phyloP scores from a whole-genome alignment of 2,113 vertebrate species.

The Charina bottae region DNA sequence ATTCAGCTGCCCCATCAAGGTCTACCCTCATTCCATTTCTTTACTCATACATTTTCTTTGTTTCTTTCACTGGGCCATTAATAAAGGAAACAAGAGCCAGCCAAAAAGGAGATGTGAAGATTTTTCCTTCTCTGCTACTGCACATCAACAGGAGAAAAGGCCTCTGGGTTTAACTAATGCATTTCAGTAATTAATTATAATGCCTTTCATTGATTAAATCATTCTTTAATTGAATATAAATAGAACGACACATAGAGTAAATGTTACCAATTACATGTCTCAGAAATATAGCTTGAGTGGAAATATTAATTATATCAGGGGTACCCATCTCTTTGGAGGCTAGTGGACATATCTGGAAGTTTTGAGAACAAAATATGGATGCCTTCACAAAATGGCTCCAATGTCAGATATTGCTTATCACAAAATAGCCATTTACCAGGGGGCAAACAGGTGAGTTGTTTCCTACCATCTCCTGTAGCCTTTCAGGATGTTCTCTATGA shows the following conservation, averaged over 20 bases:
- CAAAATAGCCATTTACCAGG: background rate
- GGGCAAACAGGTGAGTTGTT: background rate
- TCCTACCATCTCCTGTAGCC: background rate
- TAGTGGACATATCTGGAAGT: background rate
- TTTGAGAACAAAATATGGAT: background rate
- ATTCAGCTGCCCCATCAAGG: background rate
- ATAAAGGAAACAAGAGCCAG: background rate
- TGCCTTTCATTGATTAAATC: background rate
- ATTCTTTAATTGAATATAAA: slow-evolving; percentile 3
- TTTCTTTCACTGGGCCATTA: background rate
- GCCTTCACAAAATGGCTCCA: background rate
- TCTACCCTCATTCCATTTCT: background rate
- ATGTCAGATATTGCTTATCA: background rate
- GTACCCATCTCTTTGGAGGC: background rate
- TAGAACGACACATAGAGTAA: background rate
- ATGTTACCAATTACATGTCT: background rate
- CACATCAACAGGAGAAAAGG: background rate
- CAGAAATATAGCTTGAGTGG: background rate
- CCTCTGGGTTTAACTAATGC: background rate
- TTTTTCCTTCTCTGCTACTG: background rate
- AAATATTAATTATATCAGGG: background rate
- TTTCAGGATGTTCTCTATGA: background rate
- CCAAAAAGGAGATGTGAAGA: background rate
- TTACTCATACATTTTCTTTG: background rate
- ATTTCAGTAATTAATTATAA: background rate